phyloP scores from a whole-genome alignment of 2,888 invertebrate species.

The Platycnemis pennipes region DNA sequence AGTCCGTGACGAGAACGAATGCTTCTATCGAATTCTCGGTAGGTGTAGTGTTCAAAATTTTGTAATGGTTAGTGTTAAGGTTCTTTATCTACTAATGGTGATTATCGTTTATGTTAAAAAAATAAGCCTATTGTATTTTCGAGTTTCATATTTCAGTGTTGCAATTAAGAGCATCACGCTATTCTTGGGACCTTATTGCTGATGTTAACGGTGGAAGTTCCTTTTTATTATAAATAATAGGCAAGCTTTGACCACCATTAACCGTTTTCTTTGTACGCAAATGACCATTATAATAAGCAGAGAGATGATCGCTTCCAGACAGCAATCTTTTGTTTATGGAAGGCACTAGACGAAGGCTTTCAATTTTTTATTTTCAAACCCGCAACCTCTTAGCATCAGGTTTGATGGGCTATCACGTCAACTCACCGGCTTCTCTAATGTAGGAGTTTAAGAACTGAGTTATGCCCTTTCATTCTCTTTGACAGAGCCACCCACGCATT shows the following conservation, averaged over 20 bases:
- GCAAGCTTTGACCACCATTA: not conserved
- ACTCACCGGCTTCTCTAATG: not conserved
- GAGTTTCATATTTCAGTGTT: not conserved
- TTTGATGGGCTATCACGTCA: slow-evolving; percentile 43
- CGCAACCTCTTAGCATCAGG: slow-evolving; percentile 22
- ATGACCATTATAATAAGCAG: slow-evolving; percentile 12
- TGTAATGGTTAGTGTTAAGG: not conserved
- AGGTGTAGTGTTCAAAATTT: too few relatives aligned
- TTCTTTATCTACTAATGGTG: too few relatives aligned
- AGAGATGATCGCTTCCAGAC: not conserved
- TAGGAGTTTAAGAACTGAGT: slow-evolving; percentile 29
- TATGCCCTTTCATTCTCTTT: slow-evolving; percentile 30
- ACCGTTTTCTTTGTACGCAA: slow-evolving; percentile 16
- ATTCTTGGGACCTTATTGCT: not conserved
- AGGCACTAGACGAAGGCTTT: slow-evolving; percentile 24
- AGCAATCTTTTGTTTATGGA: slow-evolving; percentile 24
- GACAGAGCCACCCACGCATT: slow-evolving; percentile 5
- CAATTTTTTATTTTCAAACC: slow-evolving; percentile 2
- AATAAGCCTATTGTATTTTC: too few relatives aligned
- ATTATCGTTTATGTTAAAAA: too few relatives aligned
- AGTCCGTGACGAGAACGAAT: too few relatives aligned
- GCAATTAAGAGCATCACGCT: not conserved
- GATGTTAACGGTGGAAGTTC: not conserved
- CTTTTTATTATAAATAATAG: slow-evolving; percentile 8
- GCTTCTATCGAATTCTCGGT: too few relatives aligned